Evolutionary conservation across 2,797 vertebrate genomes (phyloP).

Genomic region (Florisuga fusca): DNA sequence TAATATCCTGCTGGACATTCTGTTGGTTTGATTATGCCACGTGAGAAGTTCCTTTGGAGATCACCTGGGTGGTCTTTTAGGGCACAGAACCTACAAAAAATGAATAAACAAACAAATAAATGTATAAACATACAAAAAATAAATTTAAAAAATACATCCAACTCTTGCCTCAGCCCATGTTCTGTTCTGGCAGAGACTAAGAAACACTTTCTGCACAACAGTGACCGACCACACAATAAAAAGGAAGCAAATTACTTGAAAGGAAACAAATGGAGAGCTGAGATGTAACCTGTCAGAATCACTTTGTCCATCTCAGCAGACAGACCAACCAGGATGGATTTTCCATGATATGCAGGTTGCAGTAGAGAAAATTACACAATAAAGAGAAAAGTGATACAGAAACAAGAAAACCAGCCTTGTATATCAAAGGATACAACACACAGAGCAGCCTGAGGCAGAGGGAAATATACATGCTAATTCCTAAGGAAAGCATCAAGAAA

Average conservation of each 20-base stretch:
- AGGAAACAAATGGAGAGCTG: not conserved
- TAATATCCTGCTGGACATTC: slow-evolving; percentile 87
- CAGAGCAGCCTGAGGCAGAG: not conserved
- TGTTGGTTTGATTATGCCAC: not conserved
- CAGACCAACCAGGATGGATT: not conserved
- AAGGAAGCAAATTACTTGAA: not conserved
- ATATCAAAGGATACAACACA: not conserved
- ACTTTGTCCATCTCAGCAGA: not conserved
- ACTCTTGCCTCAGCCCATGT: not conserved
- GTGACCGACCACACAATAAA: not conserved
- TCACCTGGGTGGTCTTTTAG: not conserved
- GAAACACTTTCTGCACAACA: not conserved
- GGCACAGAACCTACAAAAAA: slow-evolving; percentile 74
- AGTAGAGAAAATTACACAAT: not conserved
- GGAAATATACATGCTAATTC: not conserved
- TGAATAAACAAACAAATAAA: no score
- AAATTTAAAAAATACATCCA: not conserved
- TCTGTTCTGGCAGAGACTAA: not conserved
- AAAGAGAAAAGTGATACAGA: not conserved
- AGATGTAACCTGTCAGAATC: not conserved
- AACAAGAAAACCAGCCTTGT: not conserved
- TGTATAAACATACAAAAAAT: no score
- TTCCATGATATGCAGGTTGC: accelerated
- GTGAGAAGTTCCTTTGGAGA: not conserved
- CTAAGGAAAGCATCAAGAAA: not conserved